phyloP scores from a whole-genome alignment of 2,113 vertebrate genomes.

The Conger conger region DNA sequence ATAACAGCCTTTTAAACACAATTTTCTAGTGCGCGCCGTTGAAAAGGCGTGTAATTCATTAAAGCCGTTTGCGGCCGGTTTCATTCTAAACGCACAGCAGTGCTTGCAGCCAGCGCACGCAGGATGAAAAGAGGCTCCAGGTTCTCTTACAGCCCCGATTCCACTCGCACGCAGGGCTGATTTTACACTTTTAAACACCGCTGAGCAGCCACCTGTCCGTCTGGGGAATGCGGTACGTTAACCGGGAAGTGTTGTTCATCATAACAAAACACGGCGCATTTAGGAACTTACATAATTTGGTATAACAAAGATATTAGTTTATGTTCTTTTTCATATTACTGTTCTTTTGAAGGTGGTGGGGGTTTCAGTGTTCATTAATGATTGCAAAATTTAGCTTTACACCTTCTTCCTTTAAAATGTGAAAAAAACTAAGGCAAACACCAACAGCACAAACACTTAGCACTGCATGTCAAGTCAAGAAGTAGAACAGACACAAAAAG shows the following conservation, averaged over 20 bases:
- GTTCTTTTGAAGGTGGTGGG: too few species aligned
- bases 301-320: too few species aligned
- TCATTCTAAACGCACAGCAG: neutral
- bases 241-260: neutral
- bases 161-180: neutral
- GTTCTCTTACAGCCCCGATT: neutral
- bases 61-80: neutral
- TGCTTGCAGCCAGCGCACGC: neutral
- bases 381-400: too few species aligned
- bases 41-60: neutral
- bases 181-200: neutral
- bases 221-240: neutral
- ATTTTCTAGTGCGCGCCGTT: constrained; percentile 6
- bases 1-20: constrained; percentile 11
- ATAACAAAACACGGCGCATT: neutral
- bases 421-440: too few species aligned
- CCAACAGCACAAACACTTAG: too few species aligned
- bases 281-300: neutral
- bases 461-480: too few species aligned
- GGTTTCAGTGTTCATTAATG: too few species aligned
- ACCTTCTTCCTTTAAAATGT: too few species aligned
- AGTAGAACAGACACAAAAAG: neutral
- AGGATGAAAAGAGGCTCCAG: neutral
- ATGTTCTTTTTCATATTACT: too few species aligned
- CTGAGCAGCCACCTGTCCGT: neutral